Percentiles rank a stretch among this genome's conserved stretches.
phyloP scores from a whole-genome alignment of 2,888 invertebrate genomes.

The Pyrrhopygopsis socrates region DNA sequence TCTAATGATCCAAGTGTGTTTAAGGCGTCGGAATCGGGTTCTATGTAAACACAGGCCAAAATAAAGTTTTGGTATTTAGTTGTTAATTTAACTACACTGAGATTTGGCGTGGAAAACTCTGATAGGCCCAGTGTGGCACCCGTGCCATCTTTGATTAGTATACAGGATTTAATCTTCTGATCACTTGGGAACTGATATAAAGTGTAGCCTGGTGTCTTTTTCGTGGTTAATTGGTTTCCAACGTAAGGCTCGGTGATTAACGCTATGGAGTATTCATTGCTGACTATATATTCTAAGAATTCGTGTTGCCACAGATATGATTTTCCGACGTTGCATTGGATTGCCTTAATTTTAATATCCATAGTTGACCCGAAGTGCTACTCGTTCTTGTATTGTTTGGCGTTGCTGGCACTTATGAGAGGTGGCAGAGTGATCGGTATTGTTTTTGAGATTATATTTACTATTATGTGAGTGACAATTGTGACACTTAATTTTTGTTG shows the following conservation, averaged over 20 bases:
- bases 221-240: background rate
- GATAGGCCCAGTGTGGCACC: background rate
- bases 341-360: background rate
- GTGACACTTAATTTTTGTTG: background rate
- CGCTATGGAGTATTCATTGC: background rate
- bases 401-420: background rate
- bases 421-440: background rate
- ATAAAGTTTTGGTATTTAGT: background rate
- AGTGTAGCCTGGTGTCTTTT: background rate
- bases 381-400: background rate
- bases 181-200: background rate
- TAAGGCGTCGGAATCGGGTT: background rate
- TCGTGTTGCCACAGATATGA: background rate
- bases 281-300: background rate
- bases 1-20: background rate
- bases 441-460: background rate
- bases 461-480: background rate
- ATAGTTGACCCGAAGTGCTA: background rate
- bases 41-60: background rate
- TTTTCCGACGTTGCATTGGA: background rate
- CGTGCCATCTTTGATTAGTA: background rate
- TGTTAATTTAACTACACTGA: background rate
- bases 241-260: background rate
- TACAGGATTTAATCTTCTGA: background rate
- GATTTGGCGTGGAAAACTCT: slow-evolving; percentile 43